Conservation (phyloP, 2,797 vertebrate genomes). For the Aotus griseimembra region DNA sequence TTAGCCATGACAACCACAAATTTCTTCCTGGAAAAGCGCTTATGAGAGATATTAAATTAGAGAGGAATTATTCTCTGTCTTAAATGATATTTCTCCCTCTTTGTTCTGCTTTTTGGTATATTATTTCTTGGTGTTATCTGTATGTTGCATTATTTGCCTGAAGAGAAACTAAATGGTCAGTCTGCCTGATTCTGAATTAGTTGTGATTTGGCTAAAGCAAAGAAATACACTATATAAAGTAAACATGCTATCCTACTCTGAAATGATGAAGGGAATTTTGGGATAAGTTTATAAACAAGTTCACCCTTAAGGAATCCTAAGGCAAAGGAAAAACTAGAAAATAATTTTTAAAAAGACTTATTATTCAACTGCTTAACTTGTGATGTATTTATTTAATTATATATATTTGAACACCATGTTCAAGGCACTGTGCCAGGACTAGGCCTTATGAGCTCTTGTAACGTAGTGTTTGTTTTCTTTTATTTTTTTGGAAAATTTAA, state of each 20-base stretch:
- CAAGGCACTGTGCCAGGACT: background rate
- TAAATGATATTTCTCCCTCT: background rate
- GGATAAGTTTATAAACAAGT: background rate
- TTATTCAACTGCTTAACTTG: background rate
- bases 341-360: background rate
- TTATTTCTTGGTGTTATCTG: background rate
- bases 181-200: background rate
- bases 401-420: background rate
- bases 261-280: background rate
- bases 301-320: background rate
- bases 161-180: background rate
- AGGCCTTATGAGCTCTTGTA: background rate
- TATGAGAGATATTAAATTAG: background rate
- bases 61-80: background rate
- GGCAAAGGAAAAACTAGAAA: background rate
- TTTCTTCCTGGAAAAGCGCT: slow-evolving; percentile 1
- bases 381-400: background rate
- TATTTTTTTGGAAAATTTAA: background rate
- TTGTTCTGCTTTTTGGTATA: background rate
- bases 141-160: background rate
- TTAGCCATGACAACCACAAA: background rate
- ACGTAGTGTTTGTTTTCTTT: background rate
- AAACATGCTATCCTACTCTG: background rate
- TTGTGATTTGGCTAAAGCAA: background rate
- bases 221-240: background rate